phyloP scores from a whole-genome alignment of 1,140 invertebrate genomes.

The Antheraea pernyi region DNA sequence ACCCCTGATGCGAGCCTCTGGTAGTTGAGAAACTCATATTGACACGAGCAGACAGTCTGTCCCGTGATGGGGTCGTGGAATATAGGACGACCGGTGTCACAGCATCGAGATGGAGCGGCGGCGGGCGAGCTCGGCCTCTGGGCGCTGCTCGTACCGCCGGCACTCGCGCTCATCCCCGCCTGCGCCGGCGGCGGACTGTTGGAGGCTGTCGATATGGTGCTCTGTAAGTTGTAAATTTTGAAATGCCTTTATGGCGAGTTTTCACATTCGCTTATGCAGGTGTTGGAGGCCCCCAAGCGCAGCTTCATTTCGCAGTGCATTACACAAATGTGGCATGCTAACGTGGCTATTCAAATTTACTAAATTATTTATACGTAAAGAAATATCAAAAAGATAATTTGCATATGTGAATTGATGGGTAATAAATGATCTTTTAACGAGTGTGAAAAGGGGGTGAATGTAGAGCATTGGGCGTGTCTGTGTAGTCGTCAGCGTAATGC shows the following conservation, averaged over 20 bases:
- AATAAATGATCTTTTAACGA: conserved; percentile 68
- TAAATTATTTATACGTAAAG: conserved; percentile 32
- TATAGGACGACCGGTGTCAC: conserved; percentile 94
- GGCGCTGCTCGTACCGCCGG: conserved; percentile 74
- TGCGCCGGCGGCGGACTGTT: conserved; percentile 80
- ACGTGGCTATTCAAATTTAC: conserved; percentile 32
- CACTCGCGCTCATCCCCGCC: conserved; percentile 73
- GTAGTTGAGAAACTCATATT: conserved; percentile 90
- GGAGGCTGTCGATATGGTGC: conserved; percentile 81
- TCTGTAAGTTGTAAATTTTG: conserved; percentile 78
- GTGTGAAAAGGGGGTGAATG: conserved; percentile 42
- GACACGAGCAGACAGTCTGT: conserved; percentile 95
- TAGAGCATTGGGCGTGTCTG: conserved; percentile 48
- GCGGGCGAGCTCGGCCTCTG: conserved; percentile 77
- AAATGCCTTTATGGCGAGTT: conserved; percentile 77
- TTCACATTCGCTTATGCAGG: conserved; percentile 65
- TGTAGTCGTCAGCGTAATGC: conserved; percentile 39
- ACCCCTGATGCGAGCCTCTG: conserved; percentile 86
- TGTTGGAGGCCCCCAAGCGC: conserved; percentile 64
- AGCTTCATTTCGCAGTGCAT: conserved; percentile 55
- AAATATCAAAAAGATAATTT: conserved; percentile 31
- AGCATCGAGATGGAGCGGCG: conserved; percentile 85
- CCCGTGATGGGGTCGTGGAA: conserved; percentile 95
- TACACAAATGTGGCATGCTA: conserved; percentile 32
- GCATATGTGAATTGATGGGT: conserved; percentile 48